These are phyloP conservation scores for Tapirus terrestris DNA, from an alignment of 2,113 vertebrate species.

Conservation along the genomic window DNA sequence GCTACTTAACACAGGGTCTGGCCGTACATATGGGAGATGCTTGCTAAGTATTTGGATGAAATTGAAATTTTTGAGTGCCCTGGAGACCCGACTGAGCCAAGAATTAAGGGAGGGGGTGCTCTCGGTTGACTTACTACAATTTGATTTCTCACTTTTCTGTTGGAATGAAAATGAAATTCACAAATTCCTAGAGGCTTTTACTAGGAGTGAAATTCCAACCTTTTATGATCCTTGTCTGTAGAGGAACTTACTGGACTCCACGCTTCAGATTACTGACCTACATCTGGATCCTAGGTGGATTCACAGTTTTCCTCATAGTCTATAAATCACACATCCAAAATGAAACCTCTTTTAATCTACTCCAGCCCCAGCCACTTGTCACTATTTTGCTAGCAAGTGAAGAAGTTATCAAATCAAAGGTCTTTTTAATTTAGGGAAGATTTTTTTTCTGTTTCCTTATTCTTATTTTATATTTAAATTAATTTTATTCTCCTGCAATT, in stretches of 20 bases:
- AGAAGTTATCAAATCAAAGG: slow-evolving; percentile 45
- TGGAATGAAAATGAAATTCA: slow-evolving; percentile 79
- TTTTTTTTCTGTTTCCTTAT: background rate
- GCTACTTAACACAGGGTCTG: slow-evolving; percentile 57
- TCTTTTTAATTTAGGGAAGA: slow-evolving; percentile 45
- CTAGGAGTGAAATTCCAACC: slow-evolving; percentile 77
- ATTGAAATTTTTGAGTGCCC: slow-evolving; percentile 59
- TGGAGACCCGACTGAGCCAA: slow-evolving; percentile 58
- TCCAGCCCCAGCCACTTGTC: slow-evolving; percentile 57
- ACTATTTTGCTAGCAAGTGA: slow-evolving; percentile 64
- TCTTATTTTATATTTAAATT: slow-evolving; percentile 31
- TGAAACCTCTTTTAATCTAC: slow-evolving; percentile 69
- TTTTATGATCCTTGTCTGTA: slow-evolving; percentile 77
- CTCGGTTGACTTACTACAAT: slow-evolving; percentile 57
- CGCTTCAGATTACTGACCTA: slow-evolving; percentile 53
- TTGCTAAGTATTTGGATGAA: slow-evolving; percentile 61
- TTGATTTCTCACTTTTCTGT: slow-evolving; percentile 77
- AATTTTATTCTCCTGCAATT: slow-evolving; percentile 18
- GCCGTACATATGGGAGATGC: slow-evolving; percentile 31
- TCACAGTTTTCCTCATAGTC: slow-evolving; percentile 50
- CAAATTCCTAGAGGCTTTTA: slow-evolving; percentile 79
- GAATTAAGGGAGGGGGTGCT: slow-evolving; percentile 56
- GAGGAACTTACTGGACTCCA: slow-evolving; percentile 69
- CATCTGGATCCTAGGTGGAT: slow-evolving; percentile 73
- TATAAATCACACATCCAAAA: slow-evolving; percentile 71